Percentiles rank a stretch among this genome's conserved stretches.
Conservation (phyloP, 2,113 vertebrate genomes). For the Pyrgilauda ruficollis region DNA sequence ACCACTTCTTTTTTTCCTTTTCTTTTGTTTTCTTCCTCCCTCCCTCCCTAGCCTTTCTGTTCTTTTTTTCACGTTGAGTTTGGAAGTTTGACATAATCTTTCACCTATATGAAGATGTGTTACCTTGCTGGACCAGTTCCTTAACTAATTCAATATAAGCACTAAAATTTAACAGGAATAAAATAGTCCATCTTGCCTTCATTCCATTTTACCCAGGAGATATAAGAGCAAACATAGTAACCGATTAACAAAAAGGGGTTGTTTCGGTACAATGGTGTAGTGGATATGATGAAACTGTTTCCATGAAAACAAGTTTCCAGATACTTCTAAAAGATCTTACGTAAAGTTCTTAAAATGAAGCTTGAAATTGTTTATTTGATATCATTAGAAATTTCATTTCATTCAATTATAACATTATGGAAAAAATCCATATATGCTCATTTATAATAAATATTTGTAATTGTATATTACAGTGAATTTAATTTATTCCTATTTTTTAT, state of each 20-base stretch:
- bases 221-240: background rate
- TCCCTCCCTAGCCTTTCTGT: background rate
- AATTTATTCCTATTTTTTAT: constrained; percentile 9
- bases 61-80: constrained; percentile 1
- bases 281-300: background rate
- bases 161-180: constrained; percentile 50
- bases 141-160: constrained; percentile 42
- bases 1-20: constrained; percentile 44
- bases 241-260: constrained; percentile 1
- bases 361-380: constrained; percentile 15
- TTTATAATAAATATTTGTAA: constrained; percentile 39
- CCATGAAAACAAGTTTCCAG: background rate
- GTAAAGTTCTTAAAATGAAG: background rate
- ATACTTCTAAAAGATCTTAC: background rate
- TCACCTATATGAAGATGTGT: constrained; percentile 46
- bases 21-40: background rate
- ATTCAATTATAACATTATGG: constrained; percentile 5
- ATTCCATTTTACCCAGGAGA: constrained; percentile 77
- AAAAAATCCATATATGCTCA: background rate
- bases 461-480: constrained; percentile 2
- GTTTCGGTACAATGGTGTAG: background rate
- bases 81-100: constrained; percentile 46
- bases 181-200: constrained; percentile 78
- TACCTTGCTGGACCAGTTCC: constrained; percentile 56
- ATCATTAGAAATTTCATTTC: constrained; percentile 30